Percentiles rank a stretch among this genome's conserved stretches.
These are phyloP conservation scores for Apamea monoglypha DNA, from an alignment of 2,888 invertebrate genomes.

Conservation along the genomic window DNA sequence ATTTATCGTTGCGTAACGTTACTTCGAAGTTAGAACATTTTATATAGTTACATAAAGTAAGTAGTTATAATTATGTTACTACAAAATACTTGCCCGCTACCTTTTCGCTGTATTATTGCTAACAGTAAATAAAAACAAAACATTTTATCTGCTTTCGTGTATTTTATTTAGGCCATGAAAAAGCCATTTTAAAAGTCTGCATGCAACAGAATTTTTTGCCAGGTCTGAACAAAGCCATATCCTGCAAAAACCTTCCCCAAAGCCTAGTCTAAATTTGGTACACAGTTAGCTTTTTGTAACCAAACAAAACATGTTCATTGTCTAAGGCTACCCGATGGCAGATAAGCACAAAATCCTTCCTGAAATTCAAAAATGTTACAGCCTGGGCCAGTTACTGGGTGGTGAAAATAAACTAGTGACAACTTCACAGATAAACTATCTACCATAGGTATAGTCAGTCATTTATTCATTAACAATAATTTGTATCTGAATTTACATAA, in stretches of 20 bases:
- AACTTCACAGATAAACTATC: background rate
- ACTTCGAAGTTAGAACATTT: background rate
- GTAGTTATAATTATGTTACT: background rate
- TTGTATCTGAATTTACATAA: background rate
- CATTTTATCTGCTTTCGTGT: no score
- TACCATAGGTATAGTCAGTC: background rate
- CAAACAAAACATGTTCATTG: conserved; percentile 3
- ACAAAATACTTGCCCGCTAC: background rate
- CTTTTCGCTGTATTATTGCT: background rate
- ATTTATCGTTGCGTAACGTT: conserved; percentile 23
- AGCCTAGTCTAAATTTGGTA: conserved; percentile 5
- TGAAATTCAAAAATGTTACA: conserved; percentile 2
- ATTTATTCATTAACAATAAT: background rate
- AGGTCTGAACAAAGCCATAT: background rate
- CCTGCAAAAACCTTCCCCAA: background rate
- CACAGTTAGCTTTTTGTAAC: background rate
- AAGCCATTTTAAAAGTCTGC: background rate
- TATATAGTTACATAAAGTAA: no score
- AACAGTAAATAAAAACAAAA: background rate
- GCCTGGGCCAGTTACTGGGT: background rate
- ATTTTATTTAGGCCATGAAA: conserved; percentile 6
- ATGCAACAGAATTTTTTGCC: background rate
- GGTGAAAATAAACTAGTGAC: background rate
- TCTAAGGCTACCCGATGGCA: background rate
- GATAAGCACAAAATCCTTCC: background rate